phyloP scores from a whole-genome alignment of 2,888 invertebrate species.

The Ophion slaviceki region DNA sequence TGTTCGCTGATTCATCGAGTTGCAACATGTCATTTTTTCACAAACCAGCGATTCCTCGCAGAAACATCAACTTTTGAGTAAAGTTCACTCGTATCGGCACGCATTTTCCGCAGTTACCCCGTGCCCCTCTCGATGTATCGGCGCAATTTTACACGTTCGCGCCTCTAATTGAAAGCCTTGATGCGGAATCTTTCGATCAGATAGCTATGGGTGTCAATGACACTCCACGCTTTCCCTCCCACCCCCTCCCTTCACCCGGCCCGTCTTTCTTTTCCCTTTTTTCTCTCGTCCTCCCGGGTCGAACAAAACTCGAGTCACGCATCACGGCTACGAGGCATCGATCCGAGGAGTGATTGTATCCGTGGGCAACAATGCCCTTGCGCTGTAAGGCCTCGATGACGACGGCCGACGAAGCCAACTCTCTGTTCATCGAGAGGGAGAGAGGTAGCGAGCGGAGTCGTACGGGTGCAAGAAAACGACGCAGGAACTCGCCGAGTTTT shows the following conservation, averaged over 20 bases:
- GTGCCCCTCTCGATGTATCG: neutral
- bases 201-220: constrained; percentile 58
- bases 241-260: constrained; percentile 10
- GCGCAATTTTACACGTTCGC: neutral
- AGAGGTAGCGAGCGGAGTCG: constrained; percentile 18
- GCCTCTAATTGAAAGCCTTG: constrained; percentile 26
- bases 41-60: neutral
- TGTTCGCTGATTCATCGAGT: neutral
- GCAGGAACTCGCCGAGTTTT: constrained; percentile 20
- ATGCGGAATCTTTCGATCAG: constrained; percentile 48
- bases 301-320: constrained; percentile 67
- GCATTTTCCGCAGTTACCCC: neutral
- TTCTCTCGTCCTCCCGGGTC: constrained; percentile 28
- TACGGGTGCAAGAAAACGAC: constrained; percentile 46
- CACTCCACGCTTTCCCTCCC: constrained; percentile 34
- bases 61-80: neutral
- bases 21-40: neutral
- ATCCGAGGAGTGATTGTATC: constrained; percentile 65
- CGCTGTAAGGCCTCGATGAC: constrained; percentile 57
- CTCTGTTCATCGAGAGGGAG: neutral
- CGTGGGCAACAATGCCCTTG: constrained; percentile 65
- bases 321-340: constrained; percentile 67
- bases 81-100: neutral
- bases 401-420: constrained; percentile 40
- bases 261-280: constrained; percentile 3